Evolutionary conservation across 2,888 invertebrate genomes (phyloP), one percentile per base, ranked within the genome.

Genomic region (Amblyjoppa fuscipennis): DNA sequence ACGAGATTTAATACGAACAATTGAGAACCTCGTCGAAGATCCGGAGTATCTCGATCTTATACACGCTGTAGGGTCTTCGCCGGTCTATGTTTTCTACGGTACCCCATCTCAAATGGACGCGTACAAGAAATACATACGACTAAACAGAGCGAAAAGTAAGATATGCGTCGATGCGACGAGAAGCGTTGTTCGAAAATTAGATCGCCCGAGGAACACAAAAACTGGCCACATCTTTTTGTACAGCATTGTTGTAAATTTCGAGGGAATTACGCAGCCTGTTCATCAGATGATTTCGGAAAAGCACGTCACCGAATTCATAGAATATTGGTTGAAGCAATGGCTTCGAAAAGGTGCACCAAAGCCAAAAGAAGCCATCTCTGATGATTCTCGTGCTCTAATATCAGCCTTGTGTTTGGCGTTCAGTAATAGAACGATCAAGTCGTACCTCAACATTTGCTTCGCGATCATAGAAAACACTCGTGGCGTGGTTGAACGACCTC

Each of bases 161-260:
- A 76, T 86, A 13, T 34, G 6, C 11, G 4, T 87, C 41, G 83
- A 87, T 75, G 84, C 86, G 25, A 87, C 83, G 0, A 83, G 84
- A 45, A 64, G 78, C 34, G 20, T 78, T 16, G 81, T 87, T 0
- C 76, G 70, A 38, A 85, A 81, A 74, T 28, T 87, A 9, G n/a
- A 45, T 3, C 53, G 68, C 2, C 64, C 81, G 11, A 76, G 81
- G 7, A 41, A 53, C 3, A 41, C 73, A 0, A 41, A 80, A 41
- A 80, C 84, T 1, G 69, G 34, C 11, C 81, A 64, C 53, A 85
- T 84, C 20, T 87, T 84, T 82, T 76, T 83, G 49, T 85, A 86
- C 49, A 56, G 61, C 41, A 77, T 86, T 20, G 81, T 86, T 20
- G 61, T 73, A 38, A 64, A 76, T 28, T 71, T 73, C 41, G 75